Conservation (phyloP, 2,113 vertebrate genomes). For the Orientallactaga bullata region DNA sequence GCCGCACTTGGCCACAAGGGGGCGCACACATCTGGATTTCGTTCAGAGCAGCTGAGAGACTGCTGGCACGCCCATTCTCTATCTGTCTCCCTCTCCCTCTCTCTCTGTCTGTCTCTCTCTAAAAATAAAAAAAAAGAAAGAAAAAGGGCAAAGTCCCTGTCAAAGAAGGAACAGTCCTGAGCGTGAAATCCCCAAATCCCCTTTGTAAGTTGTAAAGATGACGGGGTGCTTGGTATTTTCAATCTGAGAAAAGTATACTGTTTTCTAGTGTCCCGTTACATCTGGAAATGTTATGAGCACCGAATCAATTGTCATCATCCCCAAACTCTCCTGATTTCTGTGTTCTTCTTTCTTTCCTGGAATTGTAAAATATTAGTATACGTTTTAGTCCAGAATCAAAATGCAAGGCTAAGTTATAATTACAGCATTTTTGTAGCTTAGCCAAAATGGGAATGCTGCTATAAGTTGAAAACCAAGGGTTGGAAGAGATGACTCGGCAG, state of each 20-base stretch:
- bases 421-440: background rate
- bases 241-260: background rate
- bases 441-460: background rate
- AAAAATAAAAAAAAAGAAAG: no score
- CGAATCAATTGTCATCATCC: background rate
- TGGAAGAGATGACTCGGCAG: no score
- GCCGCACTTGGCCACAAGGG: no score
- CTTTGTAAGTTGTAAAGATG: background rate
- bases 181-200: no score
- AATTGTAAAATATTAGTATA: background rate
- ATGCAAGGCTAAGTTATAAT: constrained; percentile 50
- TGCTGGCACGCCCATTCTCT: no score
- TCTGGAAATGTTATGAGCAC: constrained; percentile 21
- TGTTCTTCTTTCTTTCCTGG: constrained; percentile 7
- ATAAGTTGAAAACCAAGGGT: background rate
- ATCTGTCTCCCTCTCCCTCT: no score
- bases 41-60: no score
- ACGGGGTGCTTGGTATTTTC: background rate
- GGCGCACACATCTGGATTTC: no score
- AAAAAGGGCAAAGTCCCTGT: no score
- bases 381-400: constrained; percentile 28
- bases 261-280: background rate
- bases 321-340: background rate
- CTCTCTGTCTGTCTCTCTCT: no score
- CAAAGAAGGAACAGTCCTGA: no score